A percentile compares a stretch with the other conserved stretches of the same genome.
Conservation (phyloP, 2,113 vertebrate genomes). For the Psettodes erumei region DNA sequence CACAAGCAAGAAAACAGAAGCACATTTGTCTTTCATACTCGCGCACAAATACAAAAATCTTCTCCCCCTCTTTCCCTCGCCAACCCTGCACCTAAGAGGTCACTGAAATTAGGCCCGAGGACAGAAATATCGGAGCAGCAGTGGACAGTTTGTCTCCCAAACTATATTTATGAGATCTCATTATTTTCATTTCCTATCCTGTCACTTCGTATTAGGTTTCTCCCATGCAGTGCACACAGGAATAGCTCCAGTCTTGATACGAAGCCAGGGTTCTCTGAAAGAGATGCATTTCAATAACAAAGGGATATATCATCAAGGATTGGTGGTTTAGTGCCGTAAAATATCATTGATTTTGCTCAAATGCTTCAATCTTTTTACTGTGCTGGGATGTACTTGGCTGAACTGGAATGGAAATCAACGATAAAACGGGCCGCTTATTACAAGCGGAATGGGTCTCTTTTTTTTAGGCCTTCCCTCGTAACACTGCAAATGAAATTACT, state of each 20-base stretch:
- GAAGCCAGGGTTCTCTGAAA: slow-evolving; percentile 63
- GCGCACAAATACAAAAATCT: slow-evolving; percentile 13
- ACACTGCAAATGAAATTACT: slow-evolving; percentile 76
- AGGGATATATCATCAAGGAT: slow-evolving; percentile 65
- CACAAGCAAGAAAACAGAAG: slow-evolving; percentile 10
- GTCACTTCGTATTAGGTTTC: slow-evolving; percentile 78
- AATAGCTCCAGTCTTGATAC: slow-evolving; percentile 66
- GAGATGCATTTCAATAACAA: slow-evolving; percentile 72
- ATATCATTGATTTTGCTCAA: slow-evolving; percentile 72
- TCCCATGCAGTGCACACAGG: slow-evolving; percentile 61
- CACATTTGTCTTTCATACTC: slow-evolving; percentile 14
- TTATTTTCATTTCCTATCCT: slow-evolving; percentile 80
- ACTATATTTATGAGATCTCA: slow-evolving; percentile 74
- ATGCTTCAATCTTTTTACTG: slow-evolving; percentile 63
- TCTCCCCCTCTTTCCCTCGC: not conserved
- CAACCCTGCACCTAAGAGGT: slow-evolving; percentile 45
- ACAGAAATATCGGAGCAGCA: slow-evolving; percentile 63
- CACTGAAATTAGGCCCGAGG: slow-evolving; percentile 51
- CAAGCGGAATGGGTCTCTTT: slow-evolving; percentile 46
- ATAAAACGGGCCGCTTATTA: slow-evolving; percentile 67
- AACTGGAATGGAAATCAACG: slow-evolving; percentile 64
- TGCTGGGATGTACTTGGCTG: slow-evolving; percentile 46
- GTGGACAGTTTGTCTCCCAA: slow-evolving; percentile 59
- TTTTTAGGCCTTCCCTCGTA: slow-evolving; percentile 60
- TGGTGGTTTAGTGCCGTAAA: slow-evolving; percentile 68